Conservation (phyloP, 2,888 invertebrate species). For the Lissocephala sabroskyi region DNA sequence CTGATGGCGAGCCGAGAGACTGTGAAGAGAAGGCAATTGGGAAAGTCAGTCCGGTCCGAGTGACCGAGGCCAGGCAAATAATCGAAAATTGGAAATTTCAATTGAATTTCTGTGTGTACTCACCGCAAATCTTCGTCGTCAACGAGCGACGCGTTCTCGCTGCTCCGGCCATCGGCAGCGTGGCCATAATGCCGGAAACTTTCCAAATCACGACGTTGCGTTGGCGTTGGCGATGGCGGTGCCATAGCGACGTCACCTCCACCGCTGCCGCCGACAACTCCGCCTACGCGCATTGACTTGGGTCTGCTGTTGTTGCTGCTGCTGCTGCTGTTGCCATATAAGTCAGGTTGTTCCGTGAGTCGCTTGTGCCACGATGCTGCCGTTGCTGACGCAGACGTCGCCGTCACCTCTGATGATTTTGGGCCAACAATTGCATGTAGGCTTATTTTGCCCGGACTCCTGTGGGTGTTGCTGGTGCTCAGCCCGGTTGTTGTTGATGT, state of each 20-base stretch:
- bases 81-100: slow-evolving; percentile 32
- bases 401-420: slow-evolving; percentile 38
- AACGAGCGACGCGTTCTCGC: slow-evolving; percentile 15
- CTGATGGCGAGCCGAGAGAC: slow-evolving; percentile 56
- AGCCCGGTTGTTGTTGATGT: slow-evolving; percentile 25
- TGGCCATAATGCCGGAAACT: slow-evolving; percentile 70
- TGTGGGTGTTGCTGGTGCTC: slow-evolving; percentile 49
- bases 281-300: slow-evolving; percentile 60
- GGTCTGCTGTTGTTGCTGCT: no score
- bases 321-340: slow-evolving; percentile 60
- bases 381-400: slow-evolving; percentile 36
- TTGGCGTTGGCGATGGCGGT: slow-evolving; percentile 51
- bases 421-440: slow-evolving; percentile 69
- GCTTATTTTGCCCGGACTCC: slow-evolving; percentile 67
- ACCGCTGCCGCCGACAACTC: slow-evolving; percentile 22
- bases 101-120: slow-evolving; percentile 44
- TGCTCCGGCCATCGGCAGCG: slow-evolving; percentile 29
- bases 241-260: slow-evolving; percentile 41
- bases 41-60: neutral
- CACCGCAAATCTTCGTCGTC: slow-evolving; percentile 64
- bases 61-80: slow-evolving; percentile 30
- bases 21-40: slow-evolving; percentile 20
- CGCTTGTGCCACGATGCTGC: slow-evolving; percentile 49
- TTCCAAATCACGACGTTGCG: slow-evolving; percentile 68
- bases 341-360: slow-evolving; percentile 62